Base-by-base conservation (phyloP, 1,140 invertebrate genomes). In the Lineus longissimus region DNA sequence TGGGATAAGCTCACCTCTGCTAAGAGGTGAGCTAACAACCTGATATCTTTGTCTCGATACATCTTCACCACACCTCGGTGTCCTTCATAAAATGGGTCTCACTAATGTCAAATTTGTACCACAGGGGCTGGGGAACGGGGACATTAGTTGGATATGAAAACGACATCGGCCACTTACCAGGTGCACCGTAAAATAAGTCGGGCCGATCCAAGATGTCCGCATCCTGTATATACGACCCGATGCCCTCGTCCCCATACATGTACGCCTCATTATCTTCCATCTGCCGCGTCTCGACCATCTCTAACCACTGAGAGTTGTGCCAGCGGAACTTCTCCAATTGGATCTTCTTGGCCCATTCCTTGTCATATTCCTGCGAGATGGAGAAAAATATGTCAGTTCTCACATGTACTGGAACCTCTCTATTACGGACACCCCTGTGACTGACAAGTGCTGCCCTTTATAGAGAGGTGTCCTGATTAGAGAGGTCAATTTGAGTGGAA, bases 301-400 rank as follows among this genome's bases (percentile, higher is more conserved):
- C 93, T 55, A 99, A 81, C 97, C 96, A 99, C 76, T 98, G 94
- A 0, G 92, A 90, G 82, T 99, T 99, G 80, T 98, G 94, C 78
- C 92, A 93, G 23, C 93, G 86, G 79, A 99, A 99, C 71, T 95
- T 92, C 82, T 97, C 95, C 66, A 92, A 86, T 84, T 93, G 92
- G 61, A 99, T 96, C 69, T 92, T 87, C 33, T 88, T 89, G 1
- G 91, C 90, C 95, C 95, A 98, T 63, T 93, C 90, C 68, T 87
- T 87, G 81, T 94, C 90, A 77, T 90, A 89, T 78, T 95, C 88
- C 87, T 90, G 64, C 40, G 74, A 74, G 41, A 60, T 56, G 64
- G 55, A 70, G 57, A 36, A 67, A 60, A 60, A 43, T 45, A 22
- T n/a, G n/a, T n/a, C n/a, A n/a, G n/a, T 4, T n/a, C n/a, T n/a